phyloP scores from a whole-genome alignment of 2,113 vertebrate genomes.

The Maccullochella peelii region DNA sequence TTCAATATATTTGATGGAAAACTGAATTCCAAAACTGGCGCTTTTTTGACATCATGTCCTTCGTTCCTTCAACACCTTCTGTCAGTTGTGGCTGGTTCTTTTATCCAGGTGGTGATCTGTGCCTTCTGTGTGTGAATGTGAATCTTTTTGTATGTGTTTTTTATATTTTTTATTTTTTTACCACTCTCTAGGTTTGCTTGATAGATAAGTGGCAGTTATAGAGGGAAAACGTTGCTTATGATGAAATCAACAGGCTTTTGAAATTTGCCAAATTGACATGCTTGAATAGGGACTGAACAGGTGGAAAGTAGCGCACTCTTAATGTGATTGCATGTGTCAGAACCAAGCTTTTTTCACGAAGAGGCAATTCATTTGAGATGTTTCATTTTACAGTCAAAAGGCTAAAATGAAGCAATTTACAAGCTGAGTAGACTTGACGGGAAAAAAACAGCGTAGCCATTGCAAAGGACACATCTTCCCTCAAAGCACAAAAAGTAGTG shows the following conservation, averaged over 20 bases:
- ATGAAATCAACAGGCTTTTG: constrained; percentile 74
- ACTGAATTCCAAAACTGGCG: constrained; percentile 31
- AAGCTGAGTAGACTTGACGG: constrained; percentile 17
- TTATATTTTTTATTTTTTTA: constrained; percentile 32
- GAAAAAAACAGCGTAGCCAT: not conserved
- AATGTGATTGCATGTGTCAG: constrained; percentile 72
- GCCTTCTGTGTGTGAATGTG: constrained; percentile 24
- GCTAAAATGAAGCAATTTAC: constrained; percentile 67
- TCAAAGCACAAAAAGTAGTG: not conserved
- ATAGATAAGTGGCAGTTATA: constrained; percentile 54
- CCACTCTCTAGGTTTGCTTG: constrained; percentile 33
- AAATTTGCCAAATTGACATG: constrained; percentile 69
- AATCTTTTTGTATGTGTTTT: constrained; percentile 24
- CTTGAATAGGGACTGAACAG: constrained; percentile 56
- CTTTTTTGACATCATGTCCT: constrained; percentile 38
- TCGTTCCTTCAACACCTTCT: constrained; percentile 52
- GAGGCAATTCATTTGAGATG: constrained; percentile 63
- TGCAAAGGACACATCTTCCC: constrained; percentile 20
- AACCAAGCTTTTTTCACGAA: constrained; percentile 53
- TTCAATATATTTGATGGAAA: constrained; percentile 21
- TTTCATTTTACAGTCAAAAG: constrained; percentile 68
- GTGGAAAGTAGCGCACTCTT: constrained; percentile 60
- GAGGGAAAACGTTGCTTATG: constrained; percentile 34
- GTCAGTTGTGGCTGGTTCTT: constrained; percentile 31
- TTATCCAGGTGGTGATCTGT: constrained; percentile 39